phyloP scores from a whole-genome alignment of 2,797 vertebrate species.

The Sardinella longiceps region DNA sequence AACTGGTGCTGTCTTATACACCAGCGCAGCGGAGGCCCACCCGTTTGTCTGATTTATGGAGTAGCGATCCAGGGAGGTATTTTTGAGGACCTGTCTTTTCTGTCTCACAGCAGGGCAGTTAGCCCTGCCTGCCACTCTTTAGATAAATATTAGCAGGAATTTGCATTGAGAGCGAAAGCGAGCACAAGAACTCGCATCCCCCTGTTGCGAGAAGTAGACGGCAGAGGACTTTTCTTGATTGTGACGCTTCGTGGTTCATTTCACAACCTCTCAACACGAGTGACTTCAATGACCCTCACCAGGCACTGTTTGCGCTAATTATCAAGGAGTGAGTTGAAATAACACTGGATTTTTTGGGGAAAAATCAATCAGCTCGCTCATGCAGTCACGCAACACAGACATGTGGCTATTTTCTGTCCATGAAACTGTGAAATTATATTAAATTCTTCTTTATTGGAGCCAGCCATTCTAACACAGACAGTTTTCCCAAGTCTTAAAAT shows the following conservation, averaged over 20 bases:
- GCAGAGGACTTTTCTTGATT: constrained; percentile 57
- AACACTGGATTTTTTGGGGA: constrained; percentile 46
- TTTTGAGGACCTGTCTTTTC: constrained; percentile 57
- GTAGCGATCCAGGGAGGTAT: constrained; percentile 71
- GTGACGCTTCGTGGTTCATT: constrained; percentile 54
- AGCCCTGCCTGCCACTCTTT: constrained; percentile 67
- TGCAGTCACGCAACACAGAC: background rate
- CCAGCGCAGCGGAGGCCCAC: constrained; percentile 51
- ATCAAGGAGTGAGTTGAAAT: constrained; percentile 54
- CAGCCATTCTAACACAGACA: constrained; percentile 38
- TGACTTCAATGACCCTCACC: constrained; percentile 52
- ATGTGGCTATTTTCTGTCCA: constrained; percentile 35
- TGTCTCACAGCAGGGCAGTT: constrained; percentile 57
- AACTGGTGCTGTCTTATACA: background rate
- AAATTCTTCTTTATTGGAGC: background rate
- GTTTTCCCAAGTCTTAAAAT: background rate
- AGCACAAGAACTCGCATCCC: constrained; percentile 50
- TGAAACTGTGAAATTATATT: background rate
- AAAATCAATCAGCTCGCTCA: constrained; percentile 7
- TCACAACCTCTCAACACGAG: constrained; percentile 53
- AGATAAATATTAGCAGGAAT: constrained; percentile 64
- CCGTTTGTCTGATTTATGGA: constrained; percentile 66
- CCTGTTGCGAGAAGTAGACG: constrained; percentile 58
- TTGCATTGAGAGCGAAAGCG: constrained; percentile 59
- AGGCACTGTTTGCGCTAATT: constrained; percentile 61